These are phyloP conservation scores for Anoura caudifer DNA, from an alignment of 2,113 vertebrate species.

Conservation along the genomic window DNA sequence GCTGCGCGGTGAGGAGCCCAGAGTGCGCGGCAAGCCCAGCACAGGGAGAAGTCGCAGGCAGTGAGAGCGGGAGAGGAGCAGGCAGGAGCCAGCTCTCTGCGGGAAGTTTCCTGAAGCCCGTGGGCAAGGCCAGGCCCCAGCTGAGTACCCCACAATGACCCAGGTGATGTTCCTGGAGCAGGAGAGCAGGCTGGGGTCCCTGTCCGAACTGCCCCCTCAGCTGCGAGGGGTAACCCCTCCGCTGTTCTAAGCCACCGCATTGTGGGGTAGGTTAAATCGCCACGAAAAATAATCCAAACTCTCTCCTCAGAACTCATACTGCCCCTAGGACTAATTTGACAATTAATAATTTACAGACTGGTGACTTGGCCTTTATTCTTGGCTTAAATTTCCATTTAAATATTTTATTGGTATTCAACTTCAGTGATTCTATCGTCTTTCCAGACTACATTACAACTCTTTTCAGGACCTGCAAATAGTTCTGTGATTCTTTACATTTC, in stretches of 20 bases:
- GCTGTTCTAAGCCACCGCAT: background rate
- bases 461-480: background rate
- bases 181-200: background rate
- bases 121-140: background rate
- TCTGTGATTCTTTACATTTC: background rate
- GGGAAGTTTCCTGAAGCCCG: background rate
- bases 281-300: background rate
- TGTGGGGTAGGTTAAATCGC: background rate
- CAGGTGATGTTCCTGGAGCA: background rate
- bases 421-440: background rate
- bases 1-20: background rate
- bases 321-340: background rate
- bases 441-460: background rate
- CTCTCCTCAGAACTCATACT: background rate
- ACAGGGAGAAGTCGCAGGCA: background rate
- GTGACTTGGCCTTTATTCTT: background rate
- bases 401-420: constrained; percentile 9
- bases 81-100: background rate
- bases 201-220: background rate
- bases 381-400: constrained; percentile 26
- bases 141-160: background rate
- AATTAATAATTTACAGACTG: background rate
- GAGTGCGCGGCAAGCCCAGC: fast-evolving
- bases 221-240: background rate
- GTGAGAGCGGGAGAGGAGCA: background rate